Percentiles rank a stretch among this genome's conserved stretches.
Evolutionary conservation across 2,797 vertebrate species (phyloP).

Genomic region (Phoebastria nigripes): DNA sequence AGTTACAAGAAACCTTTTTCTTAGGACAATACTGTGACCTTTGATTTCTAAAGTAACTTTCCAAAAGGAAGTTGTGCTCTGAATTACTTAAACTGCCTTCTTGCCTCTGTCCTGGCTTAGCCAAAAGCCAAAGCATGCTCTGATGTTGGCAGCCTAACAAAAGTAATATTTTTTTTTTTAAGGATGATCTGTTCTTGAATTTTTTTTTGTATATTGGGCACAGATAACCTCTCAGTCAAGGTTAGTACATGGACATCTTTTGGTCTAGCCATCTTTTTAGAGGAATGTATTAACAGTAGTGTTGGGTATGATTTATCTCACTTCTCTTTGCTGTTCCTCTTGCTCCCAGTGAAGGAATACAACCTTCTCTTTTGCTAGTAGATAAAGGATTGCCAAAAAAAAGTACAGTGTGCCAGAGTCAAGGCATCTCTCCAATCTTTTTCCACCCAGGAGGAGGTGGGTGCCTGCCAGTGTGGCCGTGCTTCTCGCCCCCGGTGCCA

Average conservation of each 20-base stretch:
- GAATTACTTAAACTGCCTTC: not conserved
- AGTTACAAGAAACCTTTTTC: not conserved
- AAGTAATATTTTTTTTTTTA: not conserved
- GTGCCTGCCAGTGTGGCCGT: not conserved
- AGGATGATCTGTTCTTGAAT: not conserved
- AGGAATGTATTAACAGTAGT: not conserved
- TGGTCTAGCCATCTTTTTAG: not conserved
- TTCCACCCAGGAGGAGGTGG: not conserved
- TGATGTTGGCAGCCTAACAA: not conserved
- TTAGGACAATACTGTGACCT: not conserved
- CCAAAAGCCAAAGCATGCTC: not conserved
- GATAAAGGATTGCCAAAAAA: not conserved
- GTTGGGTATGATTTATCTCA: not conserved
- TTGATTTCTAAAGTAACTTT: not conserved
- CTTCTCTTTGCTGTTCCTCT: not conserved
- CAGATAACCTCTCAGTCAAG: constrained; percentile 9
- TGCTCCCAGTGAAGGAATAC: not conserved
- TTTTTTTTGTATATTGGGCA: not conserved
- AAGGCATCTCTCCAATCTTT: not conserved
- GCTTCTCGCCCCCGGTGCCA: not conserved
- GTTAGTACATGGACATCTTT: not conserved
- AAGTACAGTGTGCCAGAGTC: not conserved
- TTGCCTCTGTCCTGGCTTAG: not conserved
- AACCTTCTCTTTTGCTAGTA: not conserved
- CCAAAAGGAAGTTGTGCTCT: not conserved